A percentile compares a stretch with the other conserved stretches of the same genome.
phyloP scores from a whole-genome alignment of 2,113 vertebrate species.

The Casuarius casuarius region DNA sequence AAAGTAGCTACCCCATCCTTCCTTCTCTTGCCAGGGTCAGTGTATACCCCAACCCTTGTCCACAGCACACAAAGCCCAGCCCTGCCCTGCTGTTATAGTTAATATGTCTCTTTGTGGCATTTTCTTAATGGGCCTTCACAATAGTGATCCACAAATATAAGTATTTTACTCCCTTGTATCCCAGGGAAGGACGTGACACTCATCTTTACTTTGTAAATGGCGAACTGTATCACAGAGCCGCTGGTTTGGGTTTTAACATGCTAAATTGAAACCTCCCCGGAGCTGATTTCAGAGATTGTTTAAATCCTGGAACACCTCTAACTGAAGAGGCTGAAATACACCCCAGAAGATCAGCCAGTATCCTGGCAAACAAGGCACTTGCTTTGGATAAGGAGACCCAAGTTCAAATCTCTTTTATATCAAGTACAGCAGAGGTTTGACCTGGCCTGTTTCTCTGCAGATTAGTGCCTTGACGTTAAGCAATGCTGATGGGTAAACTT shows the following conservation, averaged over 20 bases:
- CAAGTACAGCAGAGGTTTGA: not conserved
- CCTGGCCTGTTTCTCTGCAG: not conserved
- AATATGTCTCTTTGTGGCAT: too few relatives aligned
- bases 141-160: not conserved
- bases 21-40: not conserved
- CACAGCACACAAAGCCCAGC: not conserved
- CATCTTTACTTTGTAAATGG: not conserved
- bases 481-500: not conserved
- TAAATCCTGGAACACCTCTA: not conserved
- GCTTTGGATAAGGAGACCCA: not conserved
- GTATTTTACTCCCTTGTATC: not conserved
- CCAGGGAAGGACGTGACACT: not conserved
- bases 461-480: not conserved
- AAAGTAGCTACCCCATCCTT: not conserved
- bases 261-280: not conserved
- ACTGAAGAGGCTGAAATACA: not conserved
- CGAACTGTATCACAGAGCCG: not conserved
- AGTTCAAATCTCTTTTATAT: not conserved
- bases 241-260: not conserved
- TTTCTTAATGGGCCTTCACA: not conserved
- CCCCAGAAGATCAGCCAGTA: too few relatives aligned
- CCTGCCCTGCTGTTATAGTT: fast-evolving
- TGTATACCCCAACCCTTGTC: not conserved
- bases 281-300: not conserved
- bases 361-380: not conserved